These are phyloP conservation scores for Platyrinchus mystaceus DNA, from an alignment of 2,797 vertebrate species.

Conservation along the genomic window DNA sequence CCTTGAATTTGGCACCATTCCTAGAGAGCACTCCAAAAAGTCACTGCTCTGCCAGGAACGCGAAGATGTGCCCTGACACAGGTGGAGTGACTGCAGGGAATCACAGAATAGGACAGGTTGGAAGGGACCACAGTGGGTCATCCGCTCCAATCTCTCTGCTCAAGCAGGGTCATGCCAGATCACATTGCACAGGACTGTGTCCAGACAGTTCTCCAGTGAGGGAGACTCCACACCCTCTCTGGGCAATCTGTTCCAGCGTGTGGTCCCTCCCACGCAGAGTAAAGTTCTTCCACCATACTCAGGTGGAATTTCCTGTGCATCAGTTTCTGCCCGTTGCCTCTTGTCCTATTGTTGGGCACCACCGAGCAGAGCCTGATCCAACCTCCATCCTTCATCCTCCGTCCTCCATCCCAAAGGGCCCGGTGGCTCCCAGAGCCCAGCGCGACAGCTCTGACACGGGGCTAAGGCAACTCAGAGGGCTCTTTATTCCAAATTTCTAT, in stretches of 20 bases:
- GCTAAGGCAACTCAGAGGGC: not conserved
- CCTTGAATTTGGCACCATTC: not conserved
- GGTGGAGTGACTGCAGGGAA: fast-evolving
- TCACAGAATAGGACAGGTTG: not conserved
- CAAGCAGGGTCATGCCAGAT: not conserved
- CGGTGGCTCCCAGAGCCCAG: not conserved
- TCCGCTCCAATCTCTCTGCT: not conserved
- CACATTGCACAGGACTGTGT: not conserved
- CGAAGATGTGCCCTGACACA: fast-evolving
- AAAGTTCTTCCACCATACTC: not conserved
- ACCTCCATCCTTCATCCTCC: not conserved
- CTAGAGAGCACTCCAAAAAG: fast-evolving
- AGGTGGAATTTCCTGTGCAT: not conserved
- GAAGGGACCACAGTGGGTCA: not conserved
- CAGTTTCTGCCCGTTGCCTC: not conserved
- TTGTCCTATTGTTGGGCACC: not conserved
- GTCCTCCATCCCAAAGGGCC: not conserved
- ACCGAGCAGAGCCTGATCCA: not conserved
- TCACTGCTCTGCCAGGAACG: not conserved
- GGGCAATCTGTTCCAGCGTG: not conserved
- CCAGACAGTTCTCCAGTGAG: not conserved
- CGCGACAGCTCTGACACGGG: not conserved
- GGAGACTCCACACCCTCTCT: not conserved
- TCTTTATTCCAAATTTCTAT: not conserved
- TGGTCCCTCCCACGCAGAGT: not conserved